These are phyloP conservation scores for Neoascia interrupta DNA, from an alignment of 2,888 invertebrate genomes.

Conservation along the genomic window DNA sequence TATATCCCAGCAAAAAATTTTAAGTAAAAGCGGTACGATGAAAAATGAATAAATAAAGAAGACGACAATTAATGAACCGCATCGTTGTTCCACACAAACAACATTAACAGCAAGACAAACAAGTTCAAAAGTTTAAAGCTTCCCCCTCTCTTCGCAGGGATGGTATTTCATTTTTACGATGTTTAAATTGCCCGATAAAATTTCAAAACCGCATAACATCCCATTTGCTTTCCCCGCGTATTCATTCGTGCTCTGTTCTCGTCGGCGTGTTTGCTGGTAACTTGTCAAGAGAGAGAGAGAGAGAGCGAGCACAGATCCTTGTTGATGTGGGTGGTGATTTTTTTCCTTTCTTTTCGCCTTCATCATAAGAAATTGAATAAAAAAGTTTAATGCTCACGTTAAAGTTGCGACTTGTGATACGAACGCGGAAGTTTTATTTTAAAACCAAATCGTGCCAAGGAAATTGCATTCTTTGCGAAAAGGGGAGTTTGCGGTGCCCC, in stretches of 20 bases:
- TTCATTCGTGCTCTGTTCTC: too few relatives aligned
- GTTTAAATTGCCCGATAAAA: conserved; percentile 67
- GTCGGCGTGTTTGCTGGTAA: too few relatives aligned
- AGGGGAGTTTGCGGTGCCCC: too few relatives aligned
- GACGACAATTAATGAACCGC: conserved; percentile 42
- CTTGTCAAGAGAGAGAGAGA: too few relatives aligned
- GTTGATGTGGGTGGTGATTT: too few relatives aligned
- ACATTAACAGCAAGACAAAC: conserved; percentile 48
- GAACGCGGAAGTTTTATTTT: conserved; percentile 40
- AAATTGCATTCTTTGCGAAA: too few relatives aligned
- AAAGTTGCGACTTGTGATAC: conserved; percentile 42
- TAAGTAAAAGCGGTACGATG: neutral
- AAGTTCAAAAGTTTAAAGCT: conserved; percentile 46
- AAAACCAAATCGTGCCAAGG: neutral
- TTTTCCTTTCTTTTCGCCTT: too few relatives aligned
- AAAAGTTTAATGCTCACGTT: conserved; percentile 52
- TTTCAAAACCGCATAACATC: conserved; percentile 65
- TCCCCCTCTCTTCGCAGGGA: conserved; percentile 21
- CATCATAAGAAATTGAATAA: conserved; percentile 55
- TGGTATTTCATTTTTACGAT: conserved; percentile 66
- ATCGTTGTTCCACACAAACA: conserved; percentile 37
- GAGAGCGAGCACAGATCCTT: too few relatives aligned
- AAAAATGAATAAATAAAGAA: conserved; percentile 19
- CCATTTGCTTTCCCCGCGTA: conserved; percentile 45
- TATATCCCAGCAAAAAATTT: conserved; percentile 8